Conservation (phyloP, 2,888 invertebrate species). For the Campaea margaritaria region DNA sequence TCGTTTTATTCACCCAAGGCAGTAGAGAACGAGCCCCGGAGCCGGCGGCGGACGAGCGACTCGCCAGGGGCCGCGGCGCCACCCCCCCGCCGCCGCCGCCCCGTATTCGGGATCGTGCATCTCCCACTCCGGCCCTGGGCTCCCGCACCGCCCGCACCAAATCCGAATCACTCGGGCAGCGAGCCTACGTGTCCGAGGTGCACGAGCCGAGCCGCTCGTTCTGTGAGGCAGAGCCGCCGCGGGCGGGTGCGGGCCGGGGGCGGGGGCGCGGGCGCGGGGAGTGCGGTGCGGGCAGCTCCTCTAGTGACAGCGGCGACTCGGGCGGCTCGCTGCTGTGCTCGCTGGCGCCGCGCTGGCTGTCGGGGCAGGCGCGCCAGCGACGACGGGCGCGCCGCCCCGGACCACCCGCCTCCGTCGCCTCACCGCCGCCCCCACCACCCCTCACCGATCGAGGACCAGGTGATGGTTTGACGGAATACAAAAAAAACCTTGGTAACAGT, state of each 20-base stretch:
- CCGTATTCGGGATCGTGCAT: conserved; percentile 7
- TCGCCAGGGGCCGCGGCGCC: conserved; percentile 21
- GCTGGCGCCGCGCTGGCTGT: conserved; percentile 72
- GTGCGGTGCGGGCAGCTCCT: conserved; percentile 46
- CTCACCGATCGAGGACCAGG: conserved; percentile 15
- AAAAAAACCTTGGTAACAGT: too few species aligned
- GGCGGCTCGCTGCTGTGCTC: conserved; percentile 69
- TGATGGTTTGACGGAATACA: conserved; percentile 1
- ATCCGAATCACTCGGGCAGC: too few species aligned
- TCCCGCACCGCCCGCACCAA: too few species aligned
- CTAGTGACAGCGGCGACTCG: conserved; percentile 69
- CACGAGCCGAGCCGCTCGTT: too few species aligned
- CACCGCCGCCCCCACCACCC: conserved; percentile 63
- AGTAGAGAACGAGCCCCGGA: conserved; percentile 32
- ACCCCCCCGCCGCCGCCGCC: conserved; percentile 13
- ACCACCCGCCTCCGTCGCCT: conserved; percentile 42
- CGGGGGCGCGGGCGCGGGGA: conserved; percentile 26
- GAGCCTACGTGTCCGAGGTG: too few species aligned
- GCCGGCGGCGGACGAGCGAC: conserved; percentile 24
- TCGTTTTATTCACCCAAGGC: conserved; percentile 53
- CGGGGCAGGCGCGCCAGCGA: conserved; percentile 50
- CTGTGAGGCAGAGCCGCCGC: too few species aligned
- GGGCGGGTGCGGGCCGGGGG: too few species aligned
- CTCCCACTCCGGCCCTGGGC: too few species aligned
- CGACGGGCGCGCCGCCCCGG: conserved; percentile 42